Percentiles rank a stretch among this genome's conserved stretches.
These are phyloP conservation scores for Zophobas morio DNA, from an alignment of 1,140 invertebrate genomes.

Conservation along the genomic window DNA sequence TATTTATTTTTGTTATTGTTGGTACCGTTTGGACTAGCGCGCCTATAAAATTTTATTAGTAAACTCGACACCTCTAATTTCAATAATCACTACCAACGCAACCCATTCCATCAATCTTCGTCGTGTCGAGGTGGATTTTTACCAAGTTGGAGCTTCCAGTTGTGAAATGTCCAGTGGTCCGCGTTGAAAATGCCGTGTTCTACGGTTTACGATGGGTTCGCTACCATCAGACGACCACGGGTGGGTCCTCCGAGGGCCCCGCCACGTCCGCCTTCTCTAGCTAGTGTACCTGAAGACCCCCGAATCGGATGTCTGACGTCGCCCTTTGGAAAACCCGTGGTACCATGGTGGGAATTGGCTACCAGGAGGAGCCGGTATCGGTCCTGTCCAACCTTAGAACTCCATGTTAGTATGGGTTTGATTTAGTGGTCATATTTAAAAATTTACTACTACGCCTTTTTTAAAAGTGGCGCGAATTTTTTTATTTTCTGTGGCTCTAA, in stretches of 20 bases:
- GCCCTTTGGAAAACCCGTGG: conserved; percentile 67
- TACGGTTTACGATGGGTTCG: conserved; percentile 85
- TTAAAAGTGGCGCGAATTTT: no score
- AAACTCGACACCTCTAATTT: no score
- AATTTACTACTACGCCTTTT: no score
- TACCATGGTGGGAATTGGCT: conserved; percentile 90
- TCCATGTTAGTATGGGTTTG: conserved; percentile 56
- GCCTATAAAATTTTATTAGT: no score
- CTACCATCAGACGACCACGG: conserved; percentile 79
- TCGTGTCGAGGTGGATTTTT: not conserved
- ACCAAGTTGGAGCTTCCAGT: not conserved
- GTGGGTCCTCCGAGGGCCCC: conserved; percentile 68
- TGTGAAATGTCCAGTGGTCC: conserved; percentile 7
- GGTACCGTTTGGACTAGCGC: no score
- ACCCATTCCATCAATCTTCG: conserved; percentile 3
- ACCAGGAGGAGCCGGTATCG: conserved; percentile 74
- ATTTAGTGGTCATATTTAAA: not conserved
- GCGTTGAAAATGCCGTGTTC: conserved; percentile 64
- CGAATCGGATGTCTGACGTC: conserved; percentile 66
- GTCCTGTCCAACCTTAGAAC: conserved; percentile 64
- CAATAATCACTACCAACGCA: not conserved
- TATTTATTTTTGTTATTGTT: no score
- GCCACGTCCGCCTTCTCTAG: conserved; percentile 64
- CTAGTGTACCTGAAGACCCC: conserved; percentile 65
- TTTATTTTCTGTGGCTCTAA: no score